Evolutionary conservation across 2,888 invertebrate species (phyloP).

Genomic region (Agrochola litura): DNA sequence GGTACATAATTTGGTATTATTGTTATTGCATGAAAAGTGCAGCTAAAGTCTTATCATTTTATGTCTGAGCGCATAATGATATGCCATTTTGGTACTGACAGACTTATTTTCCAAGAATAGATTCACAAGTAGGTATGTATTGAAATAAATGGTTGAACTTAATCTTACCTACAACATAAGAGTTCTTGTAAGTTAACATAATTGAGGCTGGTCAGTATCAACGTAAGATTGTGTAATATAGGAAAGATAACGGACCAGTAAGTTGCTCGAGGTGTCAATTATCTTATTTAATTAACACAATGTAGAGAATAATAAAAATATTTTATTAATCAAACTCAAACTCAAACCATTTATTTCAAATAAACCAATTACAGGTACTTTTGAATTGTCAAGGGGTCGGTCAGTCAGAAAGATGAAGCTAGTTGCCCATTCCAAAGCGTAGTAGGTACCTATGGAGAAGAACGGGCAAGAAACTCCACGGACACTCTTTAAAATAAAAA

Average conservation of each 20-base stretch:
- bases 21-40: conserved; percentile 10
- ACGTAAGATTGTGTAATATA: conserved; percentile 7
- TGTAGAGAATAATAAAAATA: not conserved
- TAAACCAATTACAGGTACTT: too few relatives aligned
- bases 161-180: not conserved
- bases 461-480: too few relatives aligned
- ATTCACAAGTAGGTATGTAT: not conserved
- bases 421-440: too few relatives aligned
- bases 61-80: conserved; percentile 34
- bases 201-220: conserved; percentile 53
- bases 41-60: conserved; percentile 33
- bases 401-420: too few relatives aligned
- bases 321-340: too few relatives aligned
- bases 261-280: conserved; percentile 15
- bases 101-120: not conserved
- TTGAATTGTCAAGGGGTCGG: too few relatives aligned
- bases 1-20: not conserved
- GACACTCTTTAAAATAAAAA: too few relatives aligned
- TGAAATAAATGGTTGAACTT: not conserved
- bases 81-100: conserved; percentile 31
- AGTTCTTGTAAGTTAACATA: conserved; percentile 12
- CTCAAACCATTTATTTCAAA: too few relatives aligned
- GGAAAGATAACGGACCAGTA: conserved; percentile 1
- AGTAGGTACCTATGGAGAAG: too few relatives aligned
- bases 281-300: conserved; percentile 4